Evolutionary conservation across 2,888 invertebrate genomes (phyloP).

Genomic region (Coelogynopora nodosa): DNA sequence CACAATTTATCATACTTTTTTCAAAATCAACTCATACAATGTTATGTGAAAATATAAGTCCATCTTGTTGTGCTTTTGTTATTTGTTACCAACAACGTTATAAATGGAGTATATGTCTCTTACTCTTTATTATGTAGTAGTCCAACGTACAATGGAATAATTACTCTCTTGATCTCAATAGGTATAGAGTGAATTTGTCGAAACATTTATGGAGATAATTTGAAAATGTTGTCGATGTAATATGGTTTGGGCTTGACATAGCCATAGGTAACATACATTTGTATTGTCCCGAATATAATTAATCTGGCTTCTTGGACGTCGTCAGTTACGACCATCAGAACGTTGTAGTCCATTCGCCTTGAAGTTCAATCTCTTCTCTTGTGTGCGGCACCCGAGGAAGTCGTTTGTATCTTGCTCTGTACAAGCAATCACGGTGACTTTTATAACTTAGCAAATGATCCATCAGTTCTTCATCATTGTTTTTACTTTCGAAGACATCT

Average conservation of each 20-base stretch:
- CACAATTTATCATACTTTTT: constrained; percentile 9
- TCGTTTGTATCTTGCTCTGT: constrained; percentile 24
- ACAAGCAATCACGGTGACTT: constrained; percentile 15
- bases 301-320: not conserved
- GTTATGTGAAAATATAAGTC: not conserved
- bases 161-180: constrained; percentile 12
- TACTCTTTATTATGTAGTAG: constrained; percentile 27
- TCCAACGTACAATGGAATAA: constrained; percentile 7
- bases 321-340: constrained; percentile 10
- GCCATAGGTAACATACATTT: constrained; percentile 5
- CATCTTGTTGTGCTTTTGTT: constrained; percentile 18
- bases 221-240: not conserved
- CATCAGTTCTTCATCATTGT: constrained; percentile 25
- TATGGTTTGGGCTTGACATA: constrained; percentile 9
- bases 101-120: constrained; percentile 9
- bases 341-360: constrained; percentile 24
- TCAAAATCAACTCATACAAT: constrained; percentile 13
- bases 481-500: not conserved
- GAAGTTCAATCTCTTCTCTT: constrained; percentile 16
- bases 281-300: not conserved
- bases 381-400: constrained; percentile 28
- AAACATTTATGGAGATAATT: constrained; percentile 28
- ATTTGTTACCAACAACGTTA: constrained; percentile 25
- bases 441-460: constrained; percentile 20
- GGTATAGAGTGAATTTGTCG: not conserved